Evolutionary conservation across 2,113 vertebrate species (phyloP), one percentile per base, ranked within the genome.

Genomic region (Rhinoptilus africanus): DNA sequence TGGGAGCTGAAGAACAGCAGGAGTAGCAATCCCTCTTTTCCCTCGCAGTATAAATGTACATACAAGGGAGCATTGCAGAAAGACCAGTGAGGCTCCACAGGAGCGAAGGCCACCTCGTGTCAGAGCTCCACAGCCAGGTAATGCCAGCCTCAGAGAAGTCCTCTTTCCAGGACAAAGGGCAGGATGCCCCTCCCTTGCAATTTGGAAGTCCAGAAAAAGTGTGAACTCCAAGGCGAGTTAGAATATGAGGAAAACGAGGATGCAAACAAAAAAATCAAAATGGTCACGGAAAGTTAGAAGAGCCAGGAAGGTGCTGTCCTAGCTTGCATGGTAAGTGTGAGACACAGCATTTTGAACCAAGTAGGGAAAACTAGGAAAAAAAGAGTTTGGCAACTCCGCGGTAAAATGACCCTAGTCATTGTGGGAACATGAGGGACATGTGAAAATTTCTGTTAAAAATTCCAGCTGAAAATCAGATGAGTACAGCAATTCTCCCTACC

Each of bases 91-190:
- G 6, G 18, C 20, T 86, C 59, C 43, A 30, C 1, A 8, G 32
- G 11, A 92, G n/a, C 0, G 0, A 80, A 77, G 27, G 56, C 27
- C 60, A 81, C 48, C 20, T 74, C 1, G 1, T 19, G 22, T 30
- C 57, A 82, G 48, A 78, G 71, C 24, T 75, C 69, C 80, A 64
- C 30, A 94, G 80, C 17, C 83, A 86, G 5, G 19, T 43, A 53
- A 87, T 23, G 30, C 24, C 60, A 68, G 73, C n/a, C 53, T 76
- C 24, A 69, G 43, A 56, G 7, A 75, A 64, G 35, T 53, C 10
- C 35, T 43, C 64, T 30, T 72, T 78, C 37, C 22, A 89, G 37
- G 67, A 92, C 34, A 71, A 79, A 62, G 30, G 84, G 10, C 2
- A 77, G 56, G 51, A 72, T 77, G 72, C 4, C 30, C 18, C 30